Evolutionary conservation across 2,888 invertebrate genomes (phyloP), one percentile per base, ranked within the genome.

Genomic region (Cetonia aurata): DNA sequence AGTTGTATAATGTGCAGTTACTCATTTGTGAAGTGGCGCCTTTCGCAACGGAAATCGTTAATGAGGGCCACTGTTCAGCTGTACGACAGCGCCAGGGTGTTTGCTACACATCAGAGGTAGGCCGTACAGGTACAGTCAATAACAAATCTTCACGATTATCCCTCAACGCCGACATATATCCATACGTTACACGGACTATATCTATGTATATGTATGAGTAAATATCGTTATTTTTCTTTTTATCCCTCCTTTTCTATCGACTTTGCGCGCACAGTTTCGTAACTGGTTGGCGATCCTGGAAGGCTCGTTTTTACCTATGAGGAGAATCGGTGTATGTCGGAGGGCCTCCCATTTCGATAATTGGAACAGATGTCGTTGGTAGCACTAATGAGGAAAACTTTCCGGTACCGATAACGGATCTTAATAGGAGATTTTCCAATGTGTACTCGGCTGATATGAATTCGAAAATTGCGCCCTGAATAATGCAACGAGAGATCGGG

Each of bases 21-120:
- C 77, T 80, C 82, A 83, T 80, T 78, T 79, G 77, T 79, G 80
- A 80, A 80, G 80, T 81, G 80, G 77, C 74, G 78, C 73, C 79
- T 50, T 48, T 59, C 67, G 37, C 17, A 50, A 52, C 62, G 70
- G 67, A 65, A 65, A 67, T 65, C 59, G 46, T 68, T 74, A 60
- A 72, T 73, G 62, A 69, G 13, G 60, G 67, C 48, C 71, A 77
- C 41, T 19, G 67, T 71, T 75, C 73, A 57, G 66, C 68, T 75
- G 73, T 73, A 67, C 73, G 60, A 71, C 70, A 55, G 66, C 55
- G 67, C 69, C 48, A 53, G 60, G 56, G 73, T 69, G 71, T 69
- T 62, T 66, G 69, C 69, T 48, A 62, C 48, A 62, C 31, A 25
- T 62, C 48, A 50, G 31, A 31, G 37, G 62, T 62, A 8, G 56